Evolutionary conservation across 53 echinoderm and acorn worm genomes (phyloP).

Genomic region (Actinopyga echinites): DNA sequence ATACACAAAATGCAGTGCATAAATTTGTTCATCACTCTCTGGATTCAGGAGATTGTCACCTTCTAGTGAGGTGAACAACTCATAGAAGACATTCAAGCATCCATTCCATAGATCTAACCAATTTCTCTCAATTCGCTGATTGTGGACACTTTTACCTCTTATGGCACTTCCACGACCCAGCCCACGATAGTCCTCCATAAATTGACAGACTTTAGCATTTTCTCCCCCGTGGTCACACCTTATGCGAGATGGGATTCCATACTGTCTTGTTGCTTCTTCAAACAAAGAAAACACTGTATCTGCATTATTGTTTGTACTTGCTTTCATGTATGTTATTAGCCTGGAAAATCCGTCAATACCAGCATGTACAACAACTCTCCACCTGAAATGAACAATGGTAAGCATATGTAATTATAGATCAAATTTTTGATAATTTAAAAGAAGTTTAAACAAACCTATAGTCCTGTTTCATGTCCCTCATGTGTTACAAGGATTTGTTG

Average conservation of each 20-base stretch:
- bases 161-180: conserved; percentile 26
- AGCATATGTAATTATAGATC: too few relatives aligned
- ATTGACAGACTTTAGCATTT: neutral
- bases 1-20: conserved; percentile 36
- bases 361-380: conserved; percentile 16
- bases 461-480: too few relatives aligned
- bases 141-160: conserved; percentile 22
- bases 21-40: conserved; percentile 12
- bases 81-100: conserved; percentile 12
- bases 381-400: neutral
- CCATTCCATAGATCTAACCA: conserved; percentile 46
- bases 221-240: conserved; percentile 13
- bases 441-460: too few relatives aligned
- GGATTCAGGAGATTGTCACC: neutral
- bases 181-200: conserved; percentile 3
- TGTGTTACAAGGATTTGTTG: too few relatives aligned
- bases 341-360: conserved; percentile 4
- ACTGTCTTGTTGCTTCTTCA: neutral
- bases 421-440: too few relatives aligned
- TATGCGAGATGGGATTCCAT: conserved; percentile 4
- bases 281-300: neutral
- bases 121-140: conserved; percentile 12
- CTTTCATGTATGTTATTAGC: neutral
- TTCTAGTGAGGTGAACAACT: neutral
- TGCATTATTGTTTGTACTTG: neutral